These are phyloP conservation scores for Emmelina monodactyla DNA, from an alignment of 2,888 invertebrate genomes.

Conservation along the genomic window DNA sequence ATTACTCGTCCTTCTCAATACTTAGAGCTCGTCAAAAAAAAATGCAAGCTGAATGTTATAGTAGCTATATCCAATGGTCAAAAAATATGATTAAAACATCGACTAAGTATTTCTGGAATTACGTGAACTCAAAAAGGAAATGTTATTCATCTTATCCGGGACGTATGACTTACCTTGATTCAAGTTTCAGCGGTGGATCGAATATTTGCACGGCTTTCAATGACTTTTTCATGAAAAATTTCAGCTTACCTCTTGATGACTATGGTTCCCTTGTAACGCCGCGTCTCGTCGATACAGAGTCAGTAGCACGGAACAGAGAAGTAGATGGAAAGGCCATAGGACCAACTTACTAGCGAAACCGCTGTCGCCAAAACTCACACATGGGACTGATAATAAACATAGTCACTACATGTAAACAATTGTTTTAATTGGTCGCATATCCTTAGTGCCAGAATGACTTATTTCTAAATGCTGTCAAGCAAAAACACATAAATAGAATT, in stretches of 20 bases:
- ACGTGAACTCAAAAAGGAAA: conserved; percentile 6
- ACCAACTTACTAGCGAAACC: too few relatives aligned
- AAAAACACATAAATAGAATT: too few relatives aligned
- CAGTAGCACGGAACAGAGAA: too few relatives aligned
- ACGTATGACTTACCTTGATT: not conserved
- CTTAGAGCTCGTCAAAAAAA: not conserved
- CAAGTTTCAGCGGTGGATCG: not conserved
- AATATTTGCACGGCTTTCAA: conserved; percentile 5
- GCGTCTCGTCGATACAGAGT: too few relatives aligned
- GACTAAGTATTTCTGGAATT: conserved; percentile 10
- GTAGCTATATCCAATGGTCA: not conserved
- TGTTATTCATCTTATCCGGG: conserved; percentile 6
- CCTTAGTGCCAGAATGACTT: too few relatives aligned
- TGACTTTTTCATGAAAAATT: conserved; percentile 1
- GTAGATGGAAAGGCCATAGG: too few relatives aligned
- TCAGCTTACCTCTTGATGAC: too few relatives aligned
- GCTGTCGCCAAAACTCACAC: too few relatives aligned
- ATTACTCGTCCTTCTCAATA: not conserved
- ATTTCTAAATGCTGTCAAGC: too few relatives aligned
- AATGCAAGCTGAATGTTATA: conserved; percentile 4
- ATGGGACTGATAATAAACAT: too few relatives aligned
- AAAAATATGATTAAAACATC: conserved; percentile 7
- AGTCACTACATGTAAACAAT: too few relatives aligned
- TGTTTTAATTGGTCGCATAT: too few relatives aligned
- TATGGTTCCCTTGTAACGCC: not conserved